phyloP scores from a whole-genome alignment of 2,888 invertebrate genomes.

The Lacanobia wlatinum region DNA sequence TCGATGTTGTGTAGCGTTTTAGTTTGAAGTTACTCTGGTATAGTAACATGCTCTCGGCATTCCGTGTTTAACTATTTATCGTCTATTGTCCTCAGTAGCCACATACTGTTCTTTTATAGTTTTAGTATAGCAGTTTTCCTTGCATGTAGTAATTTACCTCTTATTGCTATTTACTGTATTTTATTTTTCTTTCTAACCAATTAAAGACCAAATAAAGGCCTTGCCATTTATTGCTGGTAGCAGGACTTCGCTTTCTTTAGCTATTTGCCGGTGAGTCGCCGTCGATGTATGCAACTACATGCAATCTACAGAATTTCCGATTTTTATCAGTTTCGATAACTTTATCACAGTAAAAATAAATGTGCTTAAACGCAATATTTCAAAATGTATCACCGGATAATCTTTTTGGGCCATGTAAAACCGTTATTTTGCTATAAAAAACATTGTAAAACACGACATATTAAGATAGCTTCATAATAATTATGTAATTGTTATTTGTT shows the following conservation, averaged over 20 bases:
- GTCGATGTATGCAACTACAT: background rate
- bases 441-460: slow-evolving; percentile 27
- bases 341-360: slow-evolving; percentile 31
- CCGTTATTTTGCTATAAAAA: slow-evolving; percentile 43
- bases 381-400: slow-evolving; percentile 34
- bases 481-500: slow-evolving; percentile 61
- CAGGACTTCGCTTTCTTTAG: background rate
- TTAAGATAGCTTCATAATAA: slow-evolving; percentile 42
- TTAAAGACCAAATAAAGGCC: background rate
- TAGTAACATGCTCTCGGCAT: slow-evolving; percentile 22
- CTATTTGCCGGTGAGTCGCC: background rate
- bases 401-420: slow-evolving; percentile 36
- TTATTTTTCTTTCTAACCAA: background rate
- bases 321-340: slow-evolving; percentile 25
- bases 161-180: background rate
- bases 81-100: slow-evolving; percentile 39
- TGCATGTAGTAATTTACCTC: slow-evolving; percentile 5
- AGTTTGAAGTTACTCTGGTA: slow-evolving; percentile 18
- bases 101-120: slow-evolving; percentile 4
- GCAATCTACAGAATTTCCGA: background rate
- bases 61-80: slow-evolving; percentile 38
- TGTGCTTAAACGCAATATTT: slow-evolving; percentile 24
- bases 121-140: slow-evolving; percentile 1
- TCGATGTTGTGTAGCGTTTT: slow-evolving; percentile 14
- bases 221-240: background rate